Evolutionary conservation across 2,797 vertebrate species (phyloP).

Genomic region (Cyprinodon diabolis): DNA sequence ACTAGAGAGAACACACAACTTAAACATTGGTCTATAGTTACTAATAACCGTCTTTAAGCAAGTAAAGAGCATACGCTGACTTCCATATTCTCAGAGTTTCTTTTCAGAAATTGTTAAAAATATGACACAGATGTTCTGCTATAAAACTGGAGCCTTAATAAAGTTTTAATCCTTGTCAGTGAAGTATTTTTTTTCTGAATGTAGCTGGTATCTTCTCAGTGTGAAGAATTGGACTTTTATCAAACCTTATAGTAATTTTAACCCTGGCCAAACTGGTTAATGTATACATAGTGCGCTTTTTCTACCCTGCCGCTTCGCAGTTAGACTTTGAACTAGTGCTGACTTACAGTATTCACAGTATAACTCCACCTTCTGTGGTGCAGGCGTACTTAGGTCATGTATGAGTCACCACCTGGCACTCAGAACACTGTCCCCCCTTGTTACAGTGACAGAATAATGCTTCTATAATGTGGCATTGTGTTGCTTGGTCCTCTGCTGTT

Average conservation of each 20-base stretch:
- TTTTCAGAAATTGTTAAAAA: background rate
- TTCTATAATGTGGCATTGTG: conserved; percentile 76
- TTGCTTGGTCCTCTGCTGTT: conserved; percentile 53
- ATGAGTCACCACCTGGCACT: conserved; percentile 84
- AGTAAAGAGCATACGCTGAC: background rate
- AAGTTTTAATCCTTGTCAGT: background rate
- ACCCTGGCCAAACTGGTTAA: conserved; percentile 21
- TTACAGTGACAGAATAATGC: conserved; percentile 65
- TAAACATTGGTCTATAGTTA: background rate
- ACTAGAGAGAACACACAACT: background rate
- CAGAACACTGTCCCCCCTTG: conserved; percentile 78
- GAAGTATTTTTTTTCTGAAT: background rate
- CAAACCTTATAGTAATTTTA: conserved; percentile 18
- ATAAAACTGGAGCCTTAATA: background rate
- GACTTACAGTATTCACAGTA: conserved; percentile 54
- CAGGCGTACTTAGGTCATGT: conserved; percentile 75
- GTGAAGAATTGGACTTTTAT: background rate
- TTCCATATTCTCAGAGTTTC: background rate
- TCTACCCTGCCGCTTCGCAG: conserved; percentile 13
- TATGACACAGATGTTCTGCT: background rate
- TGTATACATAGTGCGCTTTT: conserved; percentile 24
- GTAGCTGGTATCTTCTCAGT: background rate
- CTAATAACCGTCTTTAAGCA: background rate
- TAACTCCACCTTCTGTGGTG: conserved; percentile 56
- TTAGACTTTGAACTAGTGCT: conserved; percentile 29